Evolutionary conservation across 2,797 vertebrate genomes (phyloP).

Genomic region (Centropyge bicolor): DNA sequence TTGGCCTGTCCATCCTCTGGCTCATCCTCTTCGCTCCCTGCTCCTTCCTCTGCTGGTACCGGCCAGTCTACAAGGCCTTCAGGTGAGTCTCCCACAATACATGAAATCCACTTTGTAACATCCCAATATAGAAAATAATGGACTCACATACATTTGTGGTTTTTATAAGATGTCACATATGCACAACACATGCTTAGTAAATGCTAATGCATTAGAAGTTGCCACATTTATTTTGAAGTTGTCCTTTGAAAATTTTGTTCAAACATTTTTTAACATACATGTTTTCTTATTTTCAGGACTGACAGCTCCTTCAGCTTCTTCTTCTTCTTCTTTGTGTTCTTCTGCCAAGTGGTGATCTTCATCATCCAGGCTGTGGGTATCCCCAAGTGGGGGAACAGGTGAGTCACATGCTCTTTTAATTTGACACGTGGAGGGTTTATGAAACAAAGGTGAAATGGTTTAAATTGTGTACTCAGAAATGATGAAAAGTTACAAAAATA

Average conservation of each 20-base stretch:
- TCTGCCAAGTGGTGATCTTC: conserved; percentile 93
- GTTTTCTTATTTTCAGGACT: conserved; percentile 83
- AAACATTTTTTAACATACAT: not conserved
- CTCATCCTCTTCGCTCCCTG: conserved; percentile 94
- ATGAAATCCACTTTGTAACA: not conserved
- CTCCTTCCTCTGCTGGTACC: conserved; percentile 98
- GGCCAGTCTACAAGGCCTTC: conserved; percentile 98
- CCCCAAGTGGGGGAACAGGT: conserved; percentile 95
- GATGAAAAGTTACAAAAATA: not conserved
- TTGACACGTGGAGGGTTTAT: not conserved
- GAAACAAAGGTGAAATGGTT: not conserved
- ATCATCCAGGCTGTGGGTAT: conserved; percentile 94
- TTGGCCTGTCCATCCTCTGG: conserved; percentile 96
- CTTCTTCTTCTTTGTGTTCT: conserved; percentile 97
- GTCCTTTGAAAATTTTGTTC: not conserved
- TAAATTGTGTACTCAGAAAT: not conserved
- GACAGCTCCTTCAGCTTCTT: conserved; percentile 99
- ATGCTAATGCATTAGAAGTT: not conserved
- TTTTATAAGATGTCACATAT: not conserved
- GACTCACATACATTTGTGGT: not conserved
- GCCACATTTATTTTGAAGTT: not conserved
- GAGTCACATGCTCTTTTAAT: conserved; percentile 53
- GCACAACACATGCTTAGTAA: not conserved
- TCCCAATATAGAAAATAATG: not conserved
- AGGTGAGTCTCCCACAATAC: conserved; percentile 83